Evolutionary conservation across 1,140 invertebrate genomes (phyloP), one percentile per base, ranked within the genome.

Genomic region (Tetragonula clypearis): DNA sequence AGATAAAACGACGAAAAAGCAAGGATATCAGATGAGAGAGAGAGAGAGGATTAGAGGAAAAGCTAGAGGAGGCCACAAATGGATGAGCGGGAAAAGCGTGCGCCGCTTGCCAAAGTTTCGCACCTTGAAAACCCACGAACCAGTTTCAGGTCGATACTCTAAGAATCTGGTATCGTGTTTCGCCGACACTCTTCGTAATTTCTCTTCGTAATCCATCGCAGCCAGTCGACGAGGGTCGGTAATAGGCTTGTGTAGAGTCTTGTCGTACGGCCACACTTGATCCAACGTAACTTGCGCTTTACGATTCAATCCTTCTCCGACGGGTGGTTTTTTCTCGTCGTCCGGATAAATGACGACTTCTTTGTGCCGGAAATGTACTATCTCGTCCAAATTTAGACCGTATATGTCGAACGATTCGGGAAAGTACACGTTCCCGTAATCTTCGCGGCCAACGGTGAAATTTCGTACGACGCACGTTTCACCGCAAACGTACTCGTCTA

Each of bases 361-460:
- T 90, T 97, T 97, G 92, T 97, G 96, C 26, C 97, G 94, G 87
- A 98, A 97, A 87, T 97, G 97, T 19, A 98, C 97, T 26, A 98
- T 96, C 89, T 98, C 97, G 95, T 99, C 98, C 14, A 99, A 93
- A 95, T 99, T 98, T 26, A 99, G 91, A 15, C 97, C 97, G 41
- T 97, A 96, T n/a, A 99, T 97, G 94, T 99, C 97, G 84, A 99
- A 97, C 41, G 96, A 96, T 86, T 98, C 97, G 55, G 97, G 96
- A 93, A 98, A 99, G 92, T 96, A 98, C 0, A 99, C 97, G 94
- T 98, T 98, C 41, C 99, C 99, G 94, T 98, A 99, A 71, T 98
- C 98, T 82, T 97, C 96, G 23, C 99, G 96, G 0, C 98, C 99
- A 75, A 99, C 96, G 1, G 98, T 98, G 86, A 99, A 98, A 87